phyloP scores from a whole-genome alignment of 2,113 vertebrate genomes.

The Candoia aspera region DNA sequence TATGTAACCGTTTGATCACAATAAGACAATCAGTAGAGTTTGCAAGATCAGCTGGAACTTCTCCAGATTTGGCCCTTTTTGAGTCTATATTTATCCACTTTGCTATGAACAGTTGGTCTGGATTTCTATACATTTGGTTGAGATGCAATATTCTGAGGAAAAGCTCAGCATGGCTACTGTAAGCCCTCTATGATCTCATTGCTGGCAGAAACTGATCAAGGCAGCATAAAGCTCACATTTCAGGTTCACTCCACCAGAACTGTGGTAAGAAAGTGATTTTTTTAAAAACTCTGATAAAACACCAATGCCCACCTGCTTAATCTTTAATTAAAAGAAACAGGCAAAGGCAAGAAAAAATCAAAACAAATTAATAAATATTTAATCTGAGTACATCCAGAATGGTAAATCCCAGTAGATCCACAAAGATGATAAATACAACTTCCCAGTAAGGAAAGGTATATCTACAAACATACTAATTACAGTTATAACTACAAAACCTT shows the following conservation, averaged over 20 bases:
- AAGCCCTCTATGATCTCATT: neutral
- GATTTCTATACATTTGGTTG: neutral
- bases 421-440: conserved; percentile 40
- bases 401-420: conserved; percentile 30
- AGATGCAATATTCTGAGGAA: neutral
- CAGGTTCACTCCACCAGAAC: neutral
- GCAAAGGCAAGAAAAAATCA: neutral
- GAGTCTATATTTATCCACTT: neutral
- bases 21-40: neutral
- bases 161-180: neutral
- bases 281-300: neutral
- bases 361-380: conserved; percentile 39
- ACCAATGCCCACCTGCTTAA: conserved; percentile 43
- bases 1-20: neutral
- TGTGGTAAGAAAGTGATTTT: neutral
- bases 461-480: neutral
- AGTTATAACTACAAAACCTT: neutral
- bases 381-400: conserved; percentile 28
- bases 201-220: neutral
- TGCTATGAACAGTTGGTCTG: neutral
- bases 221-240: neutral
- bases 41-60: neutral
- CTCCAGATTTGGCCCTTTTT: neutral
- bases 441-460: conserved; percentile 1
- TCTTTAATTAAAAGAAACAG: conserved; percentile 52